Base-by-base conservation (phyloP, 2,113 vertebrate species). In the Sander lucioperca region DNA sequence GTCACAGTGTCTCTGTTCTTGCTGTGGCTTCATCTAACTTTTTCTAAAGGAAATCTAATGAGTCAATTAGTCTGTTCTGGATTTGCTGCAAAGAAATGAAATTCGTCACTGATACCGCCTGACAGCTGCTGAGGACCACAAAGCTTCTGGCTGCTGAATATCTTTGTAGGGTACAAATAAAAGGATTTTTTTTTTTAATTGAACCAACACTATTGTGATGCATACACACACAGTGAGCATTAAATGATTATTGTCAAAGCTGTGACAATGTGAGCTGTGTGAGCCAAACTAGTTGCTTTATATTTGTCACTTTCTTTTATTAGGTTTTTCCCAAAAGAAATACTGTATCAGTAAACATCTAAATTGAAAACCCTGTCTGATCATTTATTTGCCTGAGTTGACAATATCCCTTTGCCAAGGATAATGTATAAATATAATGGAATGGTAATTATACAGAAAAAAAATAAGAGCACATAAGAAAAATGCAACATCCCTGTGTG, bases 1-100 rank as follows among this genome's bases (percentile, higher is more conserved):
- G 76, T 90, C 87, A 90, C 72, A 75, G 48, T 27, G 53, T 88
- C 48, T 75, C 53, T 71, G 73, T 51, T 57, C 63, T 77, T 80
- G 68, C 88, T 84, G 77, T 72, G 68, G 68, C 80, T 86, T 77
- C 75, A 66, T 89, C 63, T 50, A 69, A 88, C 81, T 78, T 79
- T 58, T 79, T 81, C 56, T 48, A 45, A 79, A 56, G 33, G 57
- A 63, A 82, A 53, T 74, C 48, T 45, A 73, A 82, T 82, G 79
- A 76, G 14, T 86, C 83, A 69, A 58, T 64, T 23, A 16, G 53
- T 83, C 70, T 82, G 69, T 48, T 80, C 43, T 76, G 67, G 74
- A 70, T 88, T 76, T 72, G 64, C 57, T 57, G 63, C 1, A 27
- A 43, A 72, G 39, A 72, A 79, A 83, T 71, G 21, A 61, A 80